Evolutionary conservation across 2,888 invertebrate species (phyloP), one percentile per base, ranked within the genome.

Genomic region (Cerastis leucographa): DNA sequence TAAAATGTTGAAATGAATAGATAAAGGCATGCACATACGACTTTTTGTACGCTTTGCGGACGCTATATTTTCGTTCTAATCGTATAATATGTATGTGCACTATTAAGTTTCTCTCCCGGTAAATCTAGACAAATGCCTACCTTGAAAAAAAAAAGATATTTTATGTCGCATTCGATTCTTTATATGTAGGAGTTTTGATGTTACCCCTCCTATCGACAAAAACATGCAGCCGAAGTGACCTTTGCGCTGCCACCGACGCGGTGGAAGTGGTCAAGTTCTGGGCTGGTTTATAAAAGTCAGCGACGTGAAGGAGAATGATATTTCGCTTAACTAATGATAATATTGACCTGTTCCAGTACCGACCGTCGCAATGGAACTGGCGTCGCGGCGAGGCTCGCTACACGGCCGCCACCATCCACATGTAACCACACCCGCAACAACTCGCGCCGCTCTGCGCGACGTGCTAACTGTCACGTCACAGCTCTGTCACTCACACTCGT

Each of bases 331-430:
- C 7, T 14, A 44, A 73, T 35, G 19, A n/a, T 19, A 6, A 54
- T 17, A 0, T 35, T 62, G 11, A 6, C 19, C 49, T 65, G 12
- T 35, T 76, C n/a, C 44, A 99, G 99, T 99, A 99, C 94, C 99
- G 99, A 85, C 99, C 99, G 83, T 98, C 98, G 89, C 98, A 99
- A 88, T 99, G 99, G 99, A 98, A 98, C 90, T 99, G 99, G 98
- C 97, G 98, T 89, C 97, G 99, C 90, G 99, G 99, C 19, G 99
- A 99, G 94, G 99, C 99, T 17, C 98, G 99, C 91, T 99, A 99
- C 96, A 99, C 99, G 40, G 99, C 99, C 56, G 99, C 99, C 74
- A 99, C 99, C 81, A 99, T 99, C 94, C 99, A 99, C 95, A 99
- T 99, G 99, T 99, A 97, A 94, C 42, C 54, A 8, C 69, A 25